Base-by-base conservation (phyloP, 2,113 vertebrate genomes). In the Myocastor coypus region DNA sequence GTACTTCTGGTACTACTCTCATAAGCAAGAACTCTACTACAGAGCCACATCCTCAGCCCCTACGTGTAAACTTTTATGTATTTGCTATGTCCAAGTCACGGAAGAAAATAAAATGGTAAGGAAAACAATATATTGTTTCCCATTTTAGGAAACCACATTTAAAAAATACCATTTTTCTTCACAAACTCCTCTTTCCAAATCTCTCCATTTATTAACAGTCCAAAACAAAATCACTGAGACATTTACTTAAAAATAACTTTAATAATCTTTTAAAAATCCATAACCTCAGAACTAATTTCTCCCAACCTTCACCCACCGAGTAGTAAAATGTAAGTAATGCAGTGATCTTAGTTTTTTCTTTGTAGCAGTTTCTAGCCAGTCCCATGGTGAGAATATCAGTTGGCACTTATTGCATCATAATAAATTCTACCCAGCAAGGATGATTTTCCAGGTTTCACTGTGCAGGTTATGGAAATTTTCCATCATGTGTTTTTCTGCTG, bases 201-300 rank as follows among this genome's bases (percentile, higher is more conserved):
- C 75, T 95, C 91, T 83, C 59, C 16, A 69, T 71, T 92, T 91
- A 78, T 20, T 73, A 81, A 42, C 22, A 28, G 13, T 61, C 52
- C 96, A 91, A 97, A 86, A 95, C 83, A 96, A 90, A 26, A 94
- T 85, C 71, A 83, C 61, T 19, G 57, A 93, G 85, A 42, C 78
- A 63, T 77, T 87, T 97, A 94, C 78, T 97, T 92, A 96, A 97
- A 98, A 98, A 97, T 97, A 96, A 94, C 61, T 98, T 98, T 37
- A 81, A 89, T 91, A 68, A 94, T 96, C 75, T 78, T 63, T 89
- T 81, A 92, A 97, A 92, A 96, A 94, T 85, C n/a, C 87, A 85
- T 93, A 96, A 96, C 32, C 61, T 95, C 57, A 88, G 81, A 83
- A 91, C 57, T 42, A 91, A 97, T 89, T 97, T 95, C 64, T 91